phyloP scores from a whole-genome alignment of 2,888 invertebrate genomes.

The Drosophila quinaria region DNA sequence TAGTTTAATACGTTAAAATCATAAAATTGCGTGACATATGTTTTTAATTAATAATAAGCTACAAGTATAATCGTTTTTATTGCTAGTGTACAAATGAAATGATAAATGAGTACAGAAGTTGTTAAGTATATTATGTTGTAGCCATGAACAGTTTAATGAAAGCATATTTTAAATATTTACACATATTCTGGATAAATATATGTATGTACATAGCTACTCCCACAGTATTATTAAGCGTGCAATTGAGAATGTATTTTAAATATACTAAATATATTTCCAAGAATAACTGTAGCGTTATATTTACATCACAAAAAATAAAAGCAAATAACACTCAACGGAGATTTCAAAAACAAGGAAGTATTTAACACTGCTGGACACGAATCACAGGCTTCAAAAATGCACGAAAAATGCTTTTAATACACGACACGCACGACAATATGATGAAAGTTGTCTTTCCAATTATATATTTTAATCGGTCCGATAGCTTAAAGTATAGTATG shows the following conservation, averaged over 20 bases:
- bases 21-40: constrained; percentile 68
- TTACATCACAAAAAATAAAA: constrained; percentile 5
- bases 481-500: background rate
- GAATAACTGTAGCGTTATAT: constrained; percentile 18
- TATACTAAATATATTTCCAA: constrained; percentile 27
- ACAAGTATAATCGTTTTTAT: constrained; percentile 30
- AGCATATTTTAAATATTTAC: constrained; percentile 40
- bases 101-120: constrained; percentile 17
- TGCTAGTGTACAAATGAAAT: constrained; percentile 24
- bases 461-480: background rate
- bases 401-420: constrained; percentile 6
- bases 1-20: constrained; percentile 6
- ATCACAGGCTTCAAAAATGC: constrained; percentile 15
- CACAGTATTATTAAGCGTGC: constrained; percentile 61
- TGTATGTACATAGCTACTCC: constrained; percentile 40
- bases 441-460: background rate
- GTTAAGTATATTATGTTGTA: constrained; percentile 24
- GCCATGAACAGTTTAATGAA: constrained; percentile 26
- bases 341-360: constrained; percentile 9
- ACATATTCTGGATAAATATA: constrained; percentile 34
- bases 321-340: constrained; percentile 1
- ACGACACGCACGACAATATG: constrained; percentile 17
- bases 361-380: constrained; percentile 16
- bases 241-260: constrained; percentile 43
- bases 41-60: constrained; percentile 71